Evolutionary conservation across 2,888 invertebrate species (phyloP).

Genomic region (Caenorhabditis angaria): DNA sequence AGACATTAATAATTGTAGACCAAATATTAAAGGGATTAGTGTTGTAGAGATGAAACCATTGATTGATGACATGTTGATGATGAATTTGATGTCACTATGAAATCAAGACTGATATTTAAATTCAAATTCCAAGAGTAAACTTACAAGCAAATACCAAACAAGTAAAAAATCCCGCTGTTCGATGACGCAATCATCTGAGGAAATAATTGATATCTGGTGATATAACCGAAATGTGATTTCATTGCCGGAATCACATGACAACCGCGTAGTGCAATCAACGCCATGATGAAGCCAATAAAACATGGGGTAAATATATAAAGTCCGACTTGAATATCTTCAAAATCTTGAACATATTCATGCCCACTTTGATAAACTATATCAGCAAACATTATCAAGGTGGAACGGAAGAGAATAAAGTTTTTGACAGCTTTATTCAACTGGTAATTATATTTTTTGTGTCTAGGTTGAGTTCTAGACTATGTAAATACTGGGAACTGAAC

Average conservation of each 20-base stretch:
- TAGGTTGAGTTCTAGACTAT: too few species aligned
- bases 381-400: background rate
- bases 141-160: conserved; percentile 14
- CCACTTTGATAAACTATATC: background rate
- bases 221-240: background rate
- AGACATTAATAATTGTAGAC: conserved; percentile 20
- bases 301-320: background rate
- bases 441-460: too few species aligned
- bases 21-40: conserved; percentile 14
- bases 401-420: too few species aligned
- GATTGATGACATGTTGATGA: background rate
- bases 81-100: background rate
- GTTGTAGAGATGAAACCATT: conserved; percentile 15
- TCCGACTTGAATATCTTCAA: background rate
- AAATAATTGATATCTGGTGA: background rate
- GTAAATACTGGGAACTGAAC: too few species aligned
- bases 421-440: too few species aligned
- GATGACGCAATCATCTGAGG: background rate
- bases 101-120: too few species aligned
- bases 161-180: conserved; percentile 19
- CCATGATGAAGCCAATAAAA: background rate
- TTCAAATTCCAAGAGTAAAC: too few species aligned
- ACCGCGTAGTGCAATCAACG: background rate
- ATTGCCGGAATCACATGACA: background rate
- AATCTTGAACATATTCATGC: background rate